phyloP scores from a whole-genome alignment of 2,797 vertebrate genomes.

The Melanotaenia pygmaea region DNA sequence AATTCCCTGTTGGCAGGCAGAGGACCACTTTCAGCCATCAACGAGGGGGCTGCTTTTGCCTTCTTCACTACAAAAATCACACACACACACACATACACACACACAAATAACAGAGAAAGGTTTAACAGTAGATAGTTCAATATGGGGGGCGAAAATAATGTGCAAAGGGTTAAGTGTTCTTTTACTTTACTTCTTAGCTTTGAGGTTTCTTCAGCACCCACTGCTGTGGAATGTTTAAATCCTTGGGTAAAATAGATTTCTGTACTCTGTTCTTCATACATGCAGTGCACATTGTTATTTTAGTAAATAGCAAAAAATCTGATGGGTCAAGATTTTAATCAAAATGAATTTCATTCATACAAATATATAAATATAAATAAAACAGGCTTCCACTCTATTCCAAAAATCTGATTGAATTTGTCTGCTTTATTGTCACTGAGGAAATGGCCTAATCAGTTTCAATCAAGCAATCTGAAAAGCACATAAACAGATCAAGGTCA shows the following conservation, averaged over 20 bases:
- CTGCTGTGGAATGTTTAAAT: slow-evolving; percentile 46
- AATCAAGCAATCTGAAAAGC: slow-evolving; percentile 31
- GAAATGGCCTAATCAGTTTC: slow-evolving; percentile 32
- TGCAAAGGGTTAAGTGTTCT: slow-evolving; percentile 70
- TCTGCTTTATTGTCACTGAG: slow-evolving; percentile 33
- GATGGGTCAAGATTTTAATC: not conserved
- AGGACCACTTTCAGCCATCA: slow-evolving; percentile 99
- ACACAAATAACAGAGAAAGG: slow-evolving; percentile 99
- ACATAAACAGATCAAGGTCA: slow-evolving; percentile 26
- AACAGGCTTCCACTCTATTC: slow-evolving; percentile 36
- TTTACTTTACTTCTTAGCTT: slow-evolving; percentile 57
- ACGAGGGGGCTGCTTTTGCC: slow-evolving; percentile 98
- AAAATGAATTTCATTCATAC: not conserved
- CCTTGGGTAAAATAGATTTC: slow-evolving; percentile 56
- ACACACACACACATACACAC: slow-evolving; percentile 85
- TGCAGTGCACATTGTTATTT: slow-evolving; percentile 17
- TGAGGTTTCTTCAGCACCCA: slow-evolving; percentile 38
- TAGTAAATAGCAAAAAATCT: not conserved
- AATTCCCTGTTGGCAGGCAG: slow-evolving; percentile 99
- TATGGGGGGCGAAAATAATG: slow-evolving; percentile 70
- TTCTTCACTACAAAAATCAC: slow-evolving; percentile 99
- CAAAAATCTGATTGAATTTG: slow-evolving; percentile 21
- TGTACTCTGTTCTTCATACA: slow-evolving; percentile 41
- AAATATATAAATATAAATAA: not conserved
- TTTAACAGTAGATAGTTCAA: slow-evolving; percentile 91